These are phyloP conservation scores for Macrobrachium nipponense DNA, from an alignment of 1,140 invertebrate genomes.

Conservation along the genomic window DNA sequence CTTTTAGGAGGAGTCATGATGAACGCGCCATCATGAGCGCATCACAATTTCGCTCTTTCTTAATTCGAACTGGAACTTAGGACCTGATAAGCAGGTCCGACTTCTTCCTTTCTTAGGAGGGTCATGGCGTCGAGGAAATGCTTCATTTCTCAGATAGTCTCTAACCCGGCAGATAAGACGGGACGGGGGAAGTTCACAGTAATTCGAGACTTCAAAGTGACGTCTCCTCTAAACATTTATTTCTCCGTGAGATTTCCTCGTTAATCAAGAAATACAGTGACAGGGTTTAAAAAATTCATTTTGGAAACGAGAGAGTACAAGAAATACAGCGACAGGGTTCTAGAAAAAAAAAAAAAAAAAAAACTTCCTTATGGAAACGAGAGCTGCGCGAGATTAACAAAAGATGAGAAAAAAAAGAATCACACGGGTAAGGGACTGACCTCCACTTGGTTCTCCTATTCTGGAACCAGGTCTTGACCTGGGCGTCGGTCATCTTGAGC, in stretches of 20 bases:
- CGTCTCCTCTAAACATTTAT: too few relatives aligned
- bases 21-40: background rate
- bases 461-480: constrained; percentile 99
- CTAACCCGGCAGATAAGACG: too few relatives aligned
- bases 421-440: constrained; percentile 72
- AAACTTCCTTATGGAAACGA: constrained; percentile 19
- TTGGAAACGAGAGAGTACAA: too few relatives aligned
- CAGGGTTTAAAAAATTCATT: too few relatives aligned
- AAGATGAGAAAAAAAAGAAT: background rate
- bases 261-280: background rate
- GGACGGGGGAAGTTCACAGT: too few relatives aligned
- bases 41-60: background rate
- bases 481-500: constrained; percentile 98
- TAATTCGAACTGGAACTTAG: background rate
- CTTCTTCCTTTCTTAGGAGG: too few relatives aligned
- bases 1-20: background rate
- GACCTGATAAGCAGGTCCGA: too few relatives aligned
- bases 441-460: constrained; percentile 98
- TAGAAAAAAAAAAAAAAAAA: constrained; percentile 18
- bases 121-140: too few relatives aligned
- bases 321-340: background rate
- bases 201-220: too few relatives aligned
- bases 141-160: too few relatives aligned
- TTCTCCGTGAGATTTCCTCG: too few relatives aligned
- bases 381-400: background rate